Percentiles rank a stretch among this genome's conserved stretches.
These are phyloP conservation scores for Cladopsammia gracilis DNA, from an alignment of 64 coral and sea anemone species.

Conservation along the genomic window DNA sequence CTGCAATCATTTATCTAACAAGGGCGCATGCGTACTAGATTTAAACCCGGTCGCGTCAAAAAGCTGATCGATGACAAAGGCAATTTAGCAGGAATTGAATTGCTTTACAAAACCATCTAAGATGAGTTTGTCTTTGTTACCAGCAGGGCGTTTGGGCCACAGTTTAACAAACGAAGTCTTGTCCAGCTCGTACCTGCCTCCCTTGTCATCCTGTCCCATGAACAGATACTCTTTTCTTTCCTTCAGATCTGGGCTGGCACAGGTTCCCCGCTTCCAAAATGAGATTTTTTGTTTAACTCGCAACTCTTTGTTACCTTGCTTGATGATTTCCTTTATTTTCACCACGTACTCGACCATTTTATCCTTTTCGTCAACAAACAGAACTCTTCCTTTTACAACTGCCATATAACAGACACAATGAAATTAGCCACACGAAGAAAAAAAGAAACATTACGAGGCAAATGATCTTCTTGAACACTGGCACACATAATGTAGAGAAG, in stretches of 20 bases:
- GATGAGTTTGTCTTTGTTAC: no score
- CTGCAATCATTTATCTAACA: no score
- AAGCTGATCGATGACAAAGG: no score
- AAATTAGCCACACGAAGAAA: no score
- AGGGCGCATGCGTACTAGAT: no score
- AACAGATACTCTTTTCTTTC: conserved; percentile 62
- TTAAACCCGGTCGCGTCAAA: no score
- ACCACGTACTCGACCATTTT: conserved; percentile 47
- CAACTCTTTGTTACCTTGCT: conserved; percentile 55
- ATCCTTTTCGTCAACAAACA: conserved; percentile 44
- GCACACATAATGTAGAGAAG: no score
- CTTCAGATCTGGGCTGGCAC: conserved; percentile 64
- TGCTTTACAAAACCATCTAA: no score
- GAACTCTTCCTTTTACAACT: conserved; percentile 76
- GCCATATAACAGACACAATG: neutral
- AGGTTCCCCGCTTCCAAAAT: conserved; percentile 56
- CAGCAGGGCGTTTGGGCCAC: neutral
- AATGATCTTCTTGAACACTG: no score
- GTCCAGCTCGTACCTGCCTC: conserved; percentile 25
- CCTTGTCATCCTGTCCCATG: conserved; percentile 64
- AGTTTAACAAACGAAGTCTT: conserved; percentile 35
- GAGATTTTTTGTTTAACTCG: neutral
- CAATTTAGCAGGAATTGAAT: no score
- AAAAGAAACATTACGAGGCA: no score
- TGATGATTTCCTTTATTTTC: conserved; percentile 43